Evolutionary conservation across 37 sponge, comb jelly and placozoan species (phyloP), one percentile per base, ranked within the genome.

Genomic region (Halichondria panicea): DNA sequence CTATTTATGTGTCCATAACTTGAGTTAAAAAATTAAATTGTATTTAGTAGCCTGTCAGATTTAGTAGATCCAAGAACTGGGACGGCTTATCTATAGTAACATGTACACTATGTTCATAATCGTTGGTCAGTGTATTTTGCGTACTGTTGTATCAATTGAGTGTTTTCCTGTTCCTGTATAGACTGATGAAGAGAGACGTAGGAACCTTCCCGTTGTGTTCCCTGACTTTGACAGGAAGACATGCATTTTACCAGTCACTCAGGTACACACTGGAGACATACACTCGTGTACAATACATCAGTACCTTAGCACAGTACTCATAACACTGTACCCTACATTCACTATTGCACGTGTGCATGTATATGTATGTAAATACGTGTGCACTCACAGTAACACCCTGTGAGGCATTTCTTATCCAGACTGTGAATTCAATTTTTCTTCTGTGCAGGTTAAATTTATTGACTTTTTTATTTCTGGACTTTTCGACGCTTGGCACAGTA

Each of bases 391-490:
- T n/a, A n/a, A n/a, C n/a, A n/a, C n/a, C n/a, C n/a, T n/a, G n/a
- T n/a, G n/a, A n/a, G n/a, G n/a, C n/a, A n/a, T n/a, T n/a, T n/a
- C n/a, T 68, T 43, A 48, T 48, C 13, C 52, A 48, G 11, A 18
- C 52, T 15, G 52, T 11, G 52, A 48, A 11, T 63, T 4, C 6
- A 35, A 30, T 31, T 19, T 37, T 35, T 18, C 9, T n/a, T 25
- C 3, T 56, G 11, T 56, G 0, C 52, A 89, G 87, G 79, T 87
- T 0, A 79, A 83, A 70, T 96, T 96, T 48, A 80, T 92, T 33
- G 91, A 96, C 60, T 89, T 78, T 76, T 92, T 96, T 54, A 85
- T 92, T 39, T 53, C 64, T 34, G 97, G 87, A 50, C 61, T 96
- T 15, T 92, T 89, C 55, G 73, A 78, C 1, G 84, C 88, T 24